Evolutionary conservation across 1,140 invertebrate genomes (phyloP).

Genomic region (Ips nitidus): DNA sequence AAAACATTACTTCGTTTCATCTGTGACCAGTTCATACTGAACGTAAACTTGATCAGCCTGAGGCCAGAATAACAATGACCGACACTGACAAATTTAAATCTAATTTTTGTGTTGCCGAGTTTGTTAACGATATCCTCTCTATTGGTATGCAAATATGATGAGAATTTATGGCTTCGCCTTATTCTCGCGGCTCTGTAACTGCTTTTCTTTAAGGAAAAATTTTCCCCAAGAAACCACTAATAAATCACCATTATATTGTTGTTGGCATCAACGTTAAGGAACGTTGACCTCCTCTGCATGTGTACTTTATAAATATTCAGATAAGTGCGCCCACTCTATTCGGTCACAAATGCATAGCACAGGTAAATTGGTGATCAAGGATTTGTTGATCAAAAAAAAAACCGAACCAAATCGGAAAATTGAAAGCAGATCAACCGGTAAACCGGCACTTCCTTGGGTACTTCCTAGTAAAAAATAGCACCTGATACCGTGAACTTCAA

Average conservation of each 20-base stretch:
- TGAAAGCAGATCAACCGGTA: background rate
- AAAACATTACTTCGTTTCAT: no score
- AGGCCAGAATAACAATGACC: no score
- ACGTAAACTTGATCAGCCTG: no score
- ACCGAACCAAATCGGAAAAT: conserved; percentile 1
- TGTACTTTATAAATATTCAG: conserved; percentile 23
- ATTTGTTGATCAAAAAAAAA: background rate
- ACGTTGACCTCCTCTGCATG: background rate
- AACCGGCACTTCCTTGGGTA: conserved; percentile 1
- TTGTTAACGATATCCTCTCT: no score
- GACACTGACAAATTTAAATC: no score
- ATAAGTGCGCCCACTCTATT: conserved; percentile 17
- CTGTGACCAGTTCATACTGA: no score
- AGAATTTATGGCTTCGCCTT: background rate
- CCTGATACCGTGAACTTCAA: conserved; percentile 7
- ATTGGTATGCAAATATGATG: background rate
- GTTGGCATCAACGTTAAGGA: background rate
- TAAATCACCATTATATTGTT: conserved; percentile 3
- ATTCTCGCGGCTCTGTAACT: background rate
- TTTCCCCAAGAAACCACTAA: background rate
- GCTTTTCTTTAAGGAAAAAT: background rate
- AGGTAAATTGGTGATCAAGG: background rate
- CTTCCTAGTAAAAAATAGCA: conserved; percentile 7
- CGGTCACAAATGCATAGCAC: background rate
- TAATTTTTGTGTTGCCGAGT: no score